Percentiles rank a stretch among this genome's conserved stretches.
Conservation (phyloP, 1,140 invertebrate species). For the Caenorhabditis brenneri region DNA sequence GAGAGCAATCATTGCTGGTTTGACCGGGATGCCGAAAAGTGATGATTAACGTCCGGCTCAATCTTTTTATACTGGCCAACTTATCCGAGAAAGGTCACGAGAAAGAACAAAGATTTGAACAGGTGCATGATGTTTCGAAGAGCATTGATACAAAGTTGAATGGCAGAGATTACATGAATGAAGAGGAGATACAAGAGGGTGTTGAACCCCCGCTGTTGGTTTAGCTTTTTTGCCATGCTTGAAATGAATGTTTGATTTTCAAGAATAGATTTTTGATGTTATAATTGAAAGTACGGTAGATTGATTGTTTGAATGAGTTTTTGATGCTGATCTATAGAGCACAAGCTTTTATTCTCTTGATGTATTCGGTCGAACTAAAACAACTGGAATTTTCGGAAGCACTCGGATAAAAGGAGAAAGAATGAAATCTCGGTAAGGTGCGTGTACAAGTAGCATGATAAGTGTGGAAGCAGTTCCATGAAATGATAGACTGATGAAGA, state of each 20-base stretch:
- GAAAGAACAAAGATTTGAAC: conserved; percentile 13
- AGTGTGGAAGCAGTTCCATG: not conserved
- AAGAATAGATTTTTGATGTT: conserved; percentile 17
- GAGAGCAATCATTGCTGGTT: not conserved
- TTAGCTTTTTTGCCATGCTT: not conserved
- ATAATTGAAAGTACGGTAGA: not conserved
- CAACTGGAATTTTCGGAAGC: not conserved
- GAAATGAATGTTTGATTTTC: not conserved
- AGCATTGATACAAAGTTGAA: not conserved
- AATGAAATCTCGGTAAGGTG: not conserved
- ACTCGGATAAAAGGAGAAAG: not conserved
- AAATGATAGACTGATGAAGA: not conserved
- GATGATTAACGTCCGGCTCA: not conserved
- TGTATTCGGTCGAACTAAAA: not conserved
- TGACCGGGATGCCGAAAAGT: not conserved
- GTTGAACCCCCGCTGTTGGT: not conserved
- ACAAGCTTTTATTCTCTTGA: not conserved
- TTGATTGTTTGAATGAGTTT: not conserved
- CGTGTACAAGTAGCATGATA: not conserved
- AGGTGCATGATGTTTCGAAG: not conserved
- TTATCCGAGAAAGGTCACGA: not conserved
- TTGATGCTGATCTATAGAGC: not conserved
- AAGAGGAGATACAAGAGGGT: not conserved
- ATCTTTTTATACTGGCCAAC: not conserved
- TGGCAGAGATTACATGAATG: not conserved